Percentiles rank a stretch among this genome's conserved stretches.
Evolutionary conservation across 2,797 vertebrate genomes (phyloP).

Genomic region (Myotis daubentonii): DNA sequence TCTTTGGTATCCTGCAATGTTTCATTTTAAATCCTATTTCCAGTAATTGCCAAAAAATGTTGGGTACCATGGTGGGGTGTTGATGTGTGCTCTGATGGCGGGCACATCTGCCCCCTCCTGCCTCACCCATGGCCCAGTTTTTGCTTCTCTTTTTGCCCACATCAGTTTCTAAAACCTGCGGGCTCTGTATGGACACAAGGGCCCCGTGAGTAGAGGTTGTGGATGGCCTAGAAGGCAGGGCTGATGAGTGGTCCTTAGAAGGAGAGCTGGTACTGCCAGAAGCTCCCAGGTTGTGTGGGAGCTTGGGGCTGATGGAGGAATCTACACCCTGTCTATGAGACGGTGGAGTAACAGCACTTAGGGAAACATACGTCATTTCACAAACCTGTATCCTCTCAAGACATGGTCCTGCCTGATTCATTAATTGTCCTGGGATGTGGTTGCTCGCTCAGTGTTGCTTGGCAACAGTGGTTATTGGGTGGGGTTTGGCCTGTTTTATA

Average conservation of each 20-base stretch:
- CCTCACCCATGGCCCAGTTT: accelerated
- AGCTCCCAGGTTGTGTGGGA: background rate
- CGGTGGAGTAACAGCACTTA: background rate
- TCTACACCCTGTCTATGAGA: background rate
- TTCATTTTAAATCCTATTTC: background rate
- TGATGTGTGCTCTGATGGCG: background rate
- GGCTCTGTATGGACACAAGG: background rate
- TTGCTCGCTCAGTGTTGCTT: background rate
- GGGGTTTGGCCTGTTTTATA: background rate
- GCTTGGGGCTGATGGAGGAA: background rate
- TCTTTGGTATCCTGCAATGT: background rate
- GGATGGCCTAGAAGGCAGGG: background rate
- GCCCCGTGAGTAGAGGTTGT: too few species aligned
- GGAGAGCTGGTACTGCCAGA: background rate
- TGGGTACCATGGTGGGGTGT: background rate
- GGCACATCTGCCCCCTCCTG: background rate
- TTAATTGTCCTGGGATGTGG: background rate
- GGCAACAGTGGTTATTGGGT: background rate
- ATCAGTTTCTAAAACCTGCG: background rate
- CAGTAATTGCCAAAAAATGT: background rate
- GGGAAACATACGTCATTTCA: background rate
- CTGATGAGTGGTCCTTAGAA: background rate
- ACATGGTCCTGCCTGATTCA: background rate
- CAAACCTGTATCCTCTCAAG: background rate
- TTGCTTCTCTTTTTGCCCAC: background rate